Conservation (phyloP, 2,113 vertebrate species). For the Cricetomys ansorgei region DNA sequence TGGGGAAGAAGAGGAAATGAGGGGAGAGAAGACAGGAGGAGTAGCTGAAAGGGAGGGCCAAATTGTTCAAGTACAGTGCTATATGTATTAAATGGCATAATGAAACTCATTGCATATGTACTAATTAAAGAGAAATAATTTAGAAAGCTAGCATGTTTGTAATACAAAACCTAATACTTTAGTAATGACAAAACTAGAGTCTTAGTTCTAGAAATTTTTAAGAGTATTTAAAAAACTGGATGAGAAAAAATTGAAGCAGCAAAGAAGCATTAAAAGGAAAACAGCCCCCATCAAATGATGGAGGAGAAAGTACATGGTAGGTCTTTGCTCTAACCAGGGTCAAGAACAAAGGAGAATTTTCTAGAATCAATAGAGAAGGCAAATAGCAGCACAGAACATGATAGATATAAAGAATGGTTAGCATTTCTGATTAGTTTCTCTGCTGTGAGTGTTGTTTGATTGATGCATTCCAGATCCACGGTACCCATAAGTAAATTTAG, state of each 20-base stretch:
- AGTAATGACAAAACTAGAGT: neutral
- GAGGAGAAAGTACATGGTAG: neutral
- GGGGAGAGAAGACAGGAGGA: neutral
- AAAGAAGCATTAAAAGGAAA: conserved; percentile 44
- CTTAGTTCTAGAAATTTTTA: neutral
- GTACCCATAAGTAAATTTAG: neutral
- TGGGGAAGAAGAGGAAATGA: too few relatives aligned
- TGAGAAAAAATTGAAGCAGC: neutral
- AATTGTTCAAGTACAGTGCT: neutral
- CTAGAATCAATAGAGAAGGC: neutral
- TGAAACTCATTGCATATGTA: neutral
- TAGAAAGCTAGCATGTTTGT: neutral
- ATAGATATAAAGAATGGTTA: neutral
- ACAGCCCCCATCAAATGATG: accelerated
- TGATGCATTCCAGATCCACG: neutral
- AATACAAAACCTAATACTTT: neutral
- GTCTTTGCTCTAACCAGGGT: neutral
- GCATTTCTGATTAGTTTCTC: neutral
- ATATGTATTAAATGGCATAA: neutral
- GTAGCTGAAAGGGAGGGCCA: too few relatives aligned
- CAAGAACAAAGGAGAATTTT: neutral
- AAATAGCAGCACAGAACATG: neutral
- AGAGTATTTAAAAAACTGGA: neutral
- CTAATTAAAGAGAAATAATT: neutral
- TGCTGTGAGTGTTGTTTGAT: neutral